Percentiles rank a stretch among this genome's conserved stretches.
Conservation (phyloP, 2,797 vertebrate species). For the Darevskia mixta region DNA sequence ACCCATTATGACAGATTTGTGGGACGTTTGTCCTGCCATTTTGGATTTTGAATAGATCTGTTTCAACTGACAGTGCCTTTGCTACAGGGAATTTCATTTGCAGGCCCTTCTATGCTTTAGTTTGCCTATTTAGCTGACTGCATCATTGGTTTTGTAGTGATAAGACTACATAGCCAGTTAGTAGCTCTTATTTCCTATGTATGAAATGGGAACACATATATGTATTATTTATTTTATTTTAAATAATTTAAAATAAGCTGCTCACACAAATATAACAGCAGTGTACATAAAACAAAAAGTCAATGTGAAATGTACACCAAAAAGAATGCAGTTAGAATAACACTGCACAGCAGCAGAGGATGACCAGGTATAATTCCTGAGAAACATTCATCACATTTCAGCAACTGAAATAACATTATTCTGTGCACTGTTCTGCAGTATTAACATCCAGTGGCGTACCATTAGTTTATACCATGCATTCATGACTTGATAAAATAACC, state of each 20-base stretch:
- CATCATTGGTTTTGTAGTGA: not conserved
- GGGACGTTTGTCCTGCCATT: not conserved
- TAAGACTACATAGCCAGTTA: not conserved
- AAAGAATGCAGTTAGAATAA: too few relatives aligned
- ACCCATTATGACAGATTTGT: not conserved
- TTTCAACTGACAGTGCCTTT: not conserved
- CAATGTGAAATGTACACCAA: too few relatives aligned
- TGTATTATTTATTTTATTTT: not conserved
- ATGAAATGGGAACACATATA: not conserved
- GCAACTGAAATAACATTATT: too few relatives aligned
- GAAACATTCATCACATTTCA: too few relatives aligned
- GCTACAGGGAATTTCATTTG: not conserved
- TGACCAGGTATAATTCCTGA: not conserved
- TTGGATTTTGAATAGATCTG: not conserved
- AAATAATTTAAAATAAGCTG: too few relatives aligned
- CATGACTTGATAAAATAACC: not conserved
- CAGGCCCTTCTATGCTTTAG: not conserved
- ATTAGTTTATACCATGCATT: not conserved
- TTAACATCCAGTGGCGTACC: not conserved
- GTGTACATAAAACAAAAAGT: too few relatives aligned
- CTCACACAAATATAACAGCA: too few relatives aligned
- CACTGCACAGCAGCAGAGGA: too few relatives aligned
- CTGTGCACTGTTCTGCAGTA: not conserved
- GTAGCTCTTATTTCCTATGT: not conserved
- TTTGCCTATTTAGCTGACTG: not conserved